Conservation (phyloP, 2,797 vertebrate genomes). For the Macrochelys suwanniensis region DNA sequence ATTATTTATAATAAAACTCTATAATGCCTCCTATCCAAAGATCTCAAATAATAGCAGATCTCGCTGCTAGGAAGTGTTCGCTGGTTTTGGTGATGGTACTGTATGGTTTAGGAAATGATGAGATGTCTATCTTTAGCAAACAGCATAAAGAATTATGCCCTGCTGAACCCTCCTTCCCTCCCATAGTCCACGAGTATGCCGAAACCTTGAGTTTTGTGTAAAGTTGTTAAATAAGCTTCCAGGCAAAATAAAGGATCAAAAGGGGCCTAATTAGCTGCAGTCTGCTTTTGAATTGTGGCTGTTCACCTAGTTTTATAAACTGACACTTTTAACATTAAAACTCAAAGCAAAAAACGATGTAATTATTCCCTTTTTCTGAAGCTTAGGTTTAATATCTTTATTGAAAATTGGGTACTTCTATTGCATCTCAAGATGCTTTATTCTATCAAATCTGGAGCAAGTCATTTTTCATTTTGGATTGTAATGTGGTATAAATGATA, state of each 20-base stretch:
- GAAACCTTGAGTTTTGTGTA: slow-evolving; percentile 71
- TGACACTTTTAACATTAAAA: slow-evolving; percentile 79
- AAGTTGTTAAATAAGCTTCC: slow-evolving; percentile 78
- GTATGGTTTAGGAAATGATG: not conserved
- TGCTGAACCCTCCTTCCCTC: not conserved
- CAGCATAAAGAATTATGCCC: not conserved
- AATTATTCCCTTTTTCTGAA: slow-evolving; percentile 79
- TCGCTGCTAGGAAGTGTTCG: not conserved
- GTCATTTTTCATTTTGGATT: slow-evolving; percentile 79
- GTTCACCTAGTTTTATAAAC: slow-evolving; percentile 81
- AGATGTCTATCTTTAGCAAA: not conserved
- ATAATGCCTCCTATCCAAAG: not conserved
- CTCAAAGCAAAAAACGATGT: slow-evolving; percentile 78
- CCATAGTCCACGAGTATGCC: slow-evolving; percentile 36
- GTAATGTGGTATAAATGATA: slow-evolving; percentile 77
- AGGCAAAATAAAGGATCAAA: slow-evolving; percentile 81
- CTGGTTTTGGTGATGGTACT: not conserved
- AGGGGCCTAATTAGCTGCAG: slow-evolving; percentile 78
- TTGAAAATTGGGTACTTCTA: slow-evolving; percentile 73
- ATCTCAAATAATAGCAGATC: not conserved
- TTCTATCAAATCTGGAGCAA: slow-evolving; percentile 76
- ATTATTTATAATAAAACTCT: not conserved
- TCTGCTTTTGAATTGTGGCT: slow-evolving; percentile 73
- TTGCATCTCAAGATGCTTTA: slow-evolving; percentile 79
- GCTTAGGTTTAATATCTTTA: slow-evolving; percentile 79